Evolutionary conservation across 2,888 invertebrate genomes (phyloP).

Genomic region (Cacoxenus indagator): DNA sequence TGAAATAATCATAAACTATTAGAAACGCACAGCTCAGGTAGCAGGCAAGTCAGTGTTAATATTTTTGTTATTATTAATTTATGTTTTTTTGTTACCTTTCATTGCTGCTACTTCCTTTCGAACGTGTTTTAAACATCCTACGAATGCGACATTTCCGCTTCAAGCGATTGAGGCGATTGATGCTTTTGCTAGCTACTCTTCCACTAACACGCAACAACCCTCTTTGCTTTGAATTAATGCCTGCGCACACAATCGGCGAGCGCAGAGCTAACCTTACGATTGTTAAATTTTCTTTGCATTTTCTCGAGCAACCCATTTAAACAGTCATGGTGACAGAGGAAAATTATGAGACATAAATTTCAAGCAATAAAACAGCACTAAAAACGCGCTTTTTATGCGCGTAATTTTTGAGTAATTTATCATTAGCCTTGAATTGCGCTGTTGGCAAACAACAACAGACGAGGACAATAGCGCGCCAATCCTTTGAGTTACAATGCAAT

Average conservation of each 20-base stretch:
- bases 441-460: constrained; percentile 48
- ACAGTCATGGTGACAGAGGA: constrained; percentile 36
- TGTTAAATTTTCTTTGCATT: constrained; percentile 12
- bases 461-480: not conserved
- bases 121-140: not conserved
- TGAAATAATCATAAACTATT: not conserved
- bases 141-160: not conserved
- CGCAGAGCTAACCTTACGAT: not conserved
- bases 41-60: too few relatives aligned
- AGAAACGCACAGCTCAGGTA: not conserved
- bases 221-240: not conserved
- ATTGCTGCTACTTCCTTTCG: not conserved
- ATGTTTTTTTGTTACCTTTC: not conserved
- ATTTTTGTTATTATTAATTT: not conserved
- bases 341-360: constrained; percentile 61
- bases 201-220: too few relatives aligned
- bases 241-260: not conserved
- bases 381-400: constrained; percentile 49
- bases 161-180: not conserved
- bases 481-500: not conserved
- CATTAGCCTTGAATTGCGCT: constrained; percentile 53
- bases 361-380: constrained; percentile 36
- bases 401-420: constrained; percentile 60
- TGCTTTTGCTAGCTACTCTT: too few relatives aligned
- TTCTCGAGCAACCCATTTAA: constrained; percentile 47